Base-by-base conservation (phyloP, 1,140 invertebrate species). In the Dendrolimus punctatus region DNA sequence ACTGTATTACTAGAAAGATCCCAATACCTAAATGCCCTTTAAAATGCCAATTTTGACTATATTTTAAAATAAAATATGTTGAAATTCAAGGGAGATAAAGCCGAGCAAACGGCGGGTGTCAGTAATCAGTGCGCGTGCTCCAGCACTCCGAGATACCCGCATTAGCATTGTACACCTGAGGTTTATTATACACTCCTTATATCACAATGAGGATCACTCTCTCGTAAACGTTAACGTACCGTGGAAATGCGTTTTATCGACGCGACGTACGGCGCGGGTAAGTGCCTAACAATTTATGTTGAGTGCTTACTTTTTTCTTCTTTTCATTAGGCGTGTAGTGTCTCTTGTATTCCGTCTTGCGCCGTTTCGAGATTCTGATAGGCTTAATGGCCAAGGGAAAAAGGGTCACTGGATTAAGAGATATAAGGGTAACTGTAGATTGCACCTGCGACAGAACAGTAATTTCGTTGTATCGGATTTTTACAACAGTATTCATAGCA, bases 81-180 rank as follows among this genome's bases (percentile, higher is more conserved):
- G 2, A 42, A 42, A n/a, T 6, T 42, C n/a, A n/a, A n/a, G n/a
- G 8, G 46, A 23, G 23, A 39, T 36, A 38, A 8, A 38, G 7
- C 46, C 9, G 37, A 23, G 45, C 50, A 51, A 51, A 51, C 38
- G 41, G 23, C 50, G 42, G 36, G 41, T 50, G 50, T 51, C 45
- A 52, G 49, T 57, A 57, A 57, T 48, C 39, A 41, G 36, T 8
- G 46, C 38, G 50, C 42, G 50, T 45, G 50, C 36, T 45, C 49
- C 37, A 46, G 57, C 51, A 50, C 48, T 57, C 54, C 37, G 57
- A 51, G 39, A 55, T 48, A 44, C 46, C 49, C 51, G 52, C 51
- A 57, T 62, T 57, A 62, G 43, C 49, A 57, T 60, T 60, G 58
- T 57, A 62, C 60, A 62, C 60, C 60, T 62, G 60, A 53, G 55